Conservation (phyloP, 2,888 invertebrate genomes). For the Cheilosia soror region DNA sequence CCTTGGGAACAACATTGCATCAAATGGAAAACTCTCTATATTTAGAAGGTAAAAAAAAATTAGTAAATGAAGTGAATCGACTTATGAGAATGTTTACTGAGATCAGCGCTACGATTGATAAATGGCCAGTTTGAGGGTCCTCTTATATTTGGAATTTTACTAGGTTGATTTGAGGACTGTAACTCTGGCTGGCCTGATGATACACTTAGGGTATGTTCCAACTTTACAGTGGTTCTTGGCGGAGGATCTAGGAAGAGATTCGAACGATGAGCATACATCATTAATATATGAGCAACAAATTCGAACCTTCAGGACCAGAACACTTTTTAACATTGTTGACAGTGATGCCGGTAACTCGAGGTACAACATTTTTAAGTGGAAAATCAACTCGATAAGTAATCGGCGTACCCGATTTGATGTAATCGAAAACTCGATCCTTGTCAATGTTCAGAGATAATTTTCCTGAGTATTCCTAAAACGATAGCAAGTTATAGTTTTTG, state of each 20-base stretch:
- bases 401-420: constrained; percentile 79
- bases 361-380: constrained; percentile 85
- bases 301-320: constrained; percentile 84
- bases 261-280: too few relatives aligned
- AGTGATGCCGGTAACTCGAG: constrained; percentile 85
- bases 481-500: not conserved
- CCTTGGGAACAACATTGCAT: not conserved
- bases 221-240: constrained; percentile 76
- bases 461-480: constrained; percentile 78
- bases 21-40: too few relatives aligned
- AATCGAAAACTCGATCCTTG: constrained; percentile 76
- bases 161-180: too few relatives aligned
- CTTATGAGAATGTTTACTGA: too few relatives aligned
- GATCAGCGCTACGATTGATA: too few relatives aligned
- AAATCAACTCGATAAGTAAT: constrained; percentile 86
- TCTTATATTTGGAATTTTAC: too few relatives aligned
- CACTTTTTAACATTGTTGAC: constrained; percentile 86
- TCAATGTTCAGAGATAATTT: constrained; percentile 77
- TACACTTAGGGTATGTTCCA: constrained; percentile 76
- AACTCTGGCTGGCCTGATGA: constrained; percentile 1
- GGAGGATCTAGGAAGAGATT: constrained; percentile 76
- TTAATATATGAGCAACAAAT: too few relatives aligned
- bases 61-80: too few relatives aligned
- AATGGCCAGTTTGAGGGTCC: too few relatives aligned
- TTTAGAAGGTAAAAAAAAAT: too few relatives aligned